These are phyloP conservation scores for Disparrhopalites patrizii DNA, from an alignment of 2,888 invertebrate genomes.

Conservation along the genomic window DNA sequence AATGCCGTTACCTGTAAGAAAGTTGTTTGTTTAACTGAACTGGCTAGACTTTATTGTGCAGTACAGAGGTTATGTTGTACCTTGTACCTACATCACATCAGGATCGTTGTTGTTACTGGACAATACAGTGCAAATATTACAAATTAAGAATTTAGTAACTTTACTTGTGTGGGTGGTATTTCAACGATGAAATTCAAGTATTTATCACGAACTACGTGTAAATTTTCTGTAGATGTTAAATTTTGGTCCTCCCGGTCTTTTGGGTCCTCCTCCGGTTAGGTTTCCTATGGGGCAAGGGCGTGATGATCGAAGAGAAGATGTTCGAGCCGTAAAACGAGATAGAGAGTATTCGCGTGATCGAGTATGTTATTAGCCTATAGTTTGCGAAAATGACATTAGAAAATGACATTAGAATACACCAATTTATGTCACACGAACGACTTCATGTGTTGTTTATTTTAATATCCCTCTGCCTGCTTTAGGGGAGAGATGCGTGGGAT, in stretches of 20 bases:
- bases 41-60: no score
- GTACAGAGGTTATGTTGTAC: no score
- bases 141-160: no score
- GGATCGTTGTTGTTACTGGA: no score
- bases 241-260: neutral
- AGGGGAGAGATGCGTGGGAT: conserved; percentile 1
- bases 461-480: neutral
- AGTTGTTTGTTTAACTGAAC: neutral
- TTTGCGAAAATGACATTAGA: neutral
- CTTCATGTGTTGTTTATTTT: neutral
- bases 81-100: no score
- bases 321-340: neutral
- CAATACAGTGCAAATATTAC: no score
- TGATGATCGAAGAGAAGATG: neutral
- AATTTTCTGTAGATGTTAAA: neutral
- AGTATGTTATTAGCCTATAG: neutral
- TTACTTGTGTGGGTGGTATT: neutral
- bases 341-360: neutral
- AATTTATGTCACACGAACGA: no score
- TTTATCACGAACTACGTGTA: neutral
- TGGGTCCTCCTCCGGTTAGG: neutral
- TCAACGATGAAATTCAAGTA: neutral
- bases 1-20: neutral
- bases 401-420: neutral
- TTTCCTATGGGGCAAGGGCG: neutral